phyloP scores from a whole-genome alignment of 2,113 vertebrate genomes.

The Vulpes lagopus region DNA sequence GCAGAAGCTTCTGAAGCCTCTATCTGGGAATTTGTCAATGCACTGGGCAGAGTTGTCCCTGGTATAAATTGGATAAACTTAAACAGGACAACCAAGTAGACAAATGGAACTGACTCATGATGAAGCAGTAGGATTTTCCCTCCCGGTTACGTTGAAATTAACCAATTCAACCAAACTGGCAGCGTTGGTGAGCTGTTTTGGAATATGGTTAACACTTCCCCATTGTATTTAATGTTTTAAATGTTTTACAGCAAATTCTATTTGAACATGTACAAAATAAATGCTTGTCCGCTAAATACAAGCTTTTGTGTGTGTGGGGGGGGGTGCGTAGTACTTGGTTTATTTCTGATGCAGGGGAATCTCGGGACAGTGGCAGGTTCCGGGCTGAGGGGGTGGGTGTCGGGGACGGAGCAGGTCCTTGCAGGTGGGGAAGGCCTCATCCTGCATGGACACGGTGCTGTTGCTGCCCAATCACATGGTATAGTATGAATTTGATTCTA shows the following conservation, averaged over 20 bases:
- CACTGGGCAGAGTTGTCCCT: not conserved
- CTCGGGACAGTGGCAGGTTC: too few species aligned
- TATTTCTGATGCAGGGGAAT: too few species aligned
- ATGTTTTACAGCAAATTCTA: not conserved
- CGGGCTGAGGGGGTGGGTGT: too few species aligned
- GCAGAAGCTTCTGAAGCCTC: slow-evolving; percentile 16
- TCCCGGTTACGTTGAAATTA: not conserved
- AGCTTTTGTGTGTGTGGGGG: not conserved
- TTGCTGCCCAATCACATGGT: slow-evolving; percentile 85
- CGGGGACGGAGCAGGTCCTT: slow-evolving; percentile 85
- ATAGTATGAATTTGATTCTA: slow-evolving; percentile 25
- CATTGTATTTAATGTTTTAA: slow-evolving; percentile 44
- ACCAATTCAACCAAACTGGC: not conserved
- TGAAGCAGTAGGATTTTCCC: not conserved
- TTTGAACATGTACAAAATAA: not conserved
- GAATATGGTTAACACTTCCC: not conserved
- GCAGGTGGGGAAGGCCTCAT: slow-evolving; percentile 96
- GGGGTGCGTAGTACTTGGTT: too few species aligned
- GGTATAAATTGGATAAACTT: not conserved
- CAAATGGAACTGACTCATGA: not conserved
- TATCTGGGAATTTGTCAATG: not conserved
- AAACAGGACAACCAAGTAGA: not conserved
- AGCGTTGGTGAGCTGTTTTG: not conserved
- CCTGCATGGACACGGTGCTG: slow-evolving; percentile 98
- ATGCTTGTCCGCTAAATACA: not conserved